Evolutionary conservation across 2,797 vertebrate genomes (phyloP).

Genomic region (Paratrypauchen microcephalus): DNA sequence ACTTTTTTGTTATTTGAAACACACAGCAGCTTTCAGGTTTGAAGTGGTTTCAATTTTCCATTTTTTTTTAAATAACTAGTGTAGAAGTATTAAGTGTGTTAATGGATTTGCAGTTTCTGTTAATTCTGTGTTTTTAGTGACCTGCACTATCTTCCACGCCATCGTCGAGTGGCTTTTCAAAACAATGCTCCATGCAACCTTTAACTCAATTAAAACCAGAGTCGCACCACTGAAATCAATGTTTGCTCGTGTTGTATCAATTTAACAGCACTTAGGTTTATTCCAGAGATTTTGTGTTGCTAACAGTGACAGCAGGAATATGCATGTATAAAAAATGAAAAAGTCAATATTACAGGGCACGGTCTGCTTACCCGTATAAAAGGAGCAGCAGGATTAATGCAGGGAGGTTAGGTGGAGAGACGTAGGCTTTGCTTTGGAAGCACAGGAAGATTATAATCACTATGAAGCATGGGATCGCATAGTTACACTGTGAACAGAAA

Average conservation of each 20-base stretch:
- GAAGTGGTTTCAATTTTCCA: background rate
- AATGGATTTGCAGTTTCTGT: background rate
- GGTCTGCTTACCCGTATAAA: conserved; percentile 88
- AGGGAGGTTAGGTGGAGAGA: conserved; percentile 90
- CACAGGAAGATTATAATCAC: conserved; percentile 94
- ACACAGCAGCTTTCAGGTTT: background rate
- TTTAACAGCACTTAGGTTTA: background rate
- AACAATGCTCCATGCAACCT: background rate
- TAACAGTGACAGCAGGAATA: conserved; percentile 1
- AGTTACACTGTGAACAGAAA: conserved; percentile 87
- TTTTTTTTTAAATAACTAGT: background rate
- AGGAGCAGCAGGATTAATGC: conserved; percentile 89
- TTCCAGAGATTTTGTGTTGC: background rate
- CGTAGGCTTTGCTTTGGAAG: conserved; percentile 96
- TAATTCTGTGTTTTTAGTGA: conserved; percentile 1
- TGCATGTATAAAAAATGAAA: background rate
- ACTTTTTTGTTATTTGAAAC: background rate
- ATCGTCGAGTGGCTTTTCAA: conserved; percentile 3
- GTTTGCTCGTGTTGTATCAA: background rate
- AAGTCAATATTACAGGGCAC: background rate
- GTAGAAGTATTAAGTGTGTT: background rate
- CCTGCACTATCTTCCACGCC: background rate
- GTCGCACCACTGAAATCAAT: background rate
- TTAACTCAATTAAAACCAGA: background rate
- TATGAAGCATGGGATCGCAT: conserved; percentile 86